A percentile compares a stretch with the other conserved stretches of the same genome.
These are phyloP conservation scores for Polypedilum vanderplanki DNA, from an alignment of 1,140 invertebrate genomes.

Conservation along the genomic window DNA sequence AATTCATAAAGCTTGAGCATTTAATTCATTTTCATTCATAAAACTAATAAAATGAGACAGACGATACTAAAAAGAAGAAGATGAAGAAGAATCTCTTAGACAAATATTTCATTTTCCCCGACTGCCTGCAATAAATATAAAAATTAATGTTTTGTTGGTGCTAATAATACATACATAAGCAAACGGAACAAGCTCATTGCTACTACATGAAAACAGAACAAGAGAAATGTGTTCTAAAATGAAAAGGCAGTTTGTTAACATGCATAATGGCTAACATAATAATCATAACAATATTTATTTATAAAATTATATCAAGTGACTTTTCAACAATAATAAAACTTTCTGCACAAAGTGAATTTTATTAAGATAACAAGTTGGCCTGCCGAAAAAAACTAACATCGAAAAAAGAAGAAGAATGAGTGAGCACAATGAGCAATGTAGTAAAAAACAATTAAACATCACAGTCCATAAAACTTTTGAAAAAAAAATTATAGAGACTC, in stretches of 20 bases:
- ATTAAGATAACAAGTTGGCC: too few relatives aligned
- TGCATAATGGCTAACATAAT: constrained; percentile 13
- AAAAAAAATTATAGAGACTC: not conserved
- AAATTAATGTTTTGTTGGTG: constrained; percentile 19
- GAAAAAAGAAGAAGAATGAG: not conserved
- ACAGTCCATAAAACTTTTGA: constrained; percentile 26
- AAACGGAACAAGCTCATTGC: constrained; percentile 17
- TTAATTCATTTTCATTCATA: constrained; percentile 11
- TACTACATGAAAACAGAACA: not conserved
- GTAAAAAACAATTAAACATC: constrained; percentile 26
- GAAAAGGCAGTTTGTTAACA: constrained; percentile 13
- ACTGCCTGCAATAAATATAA: constrained; percentile 18
- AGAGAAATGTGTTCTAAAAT: not conserved
- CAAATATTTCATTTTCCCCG: constrained; percentile 12
- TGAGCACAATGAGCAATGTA: not conserved
- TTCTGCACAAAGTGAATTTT: not conserved
- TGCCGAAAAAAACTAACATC: not conserved
- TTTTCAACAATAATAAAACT: not conserved
- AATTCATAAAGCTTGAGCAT: not conserved
- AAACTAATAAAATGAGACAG: not conserved
- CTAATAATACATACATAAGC: constrained; percentile 20
- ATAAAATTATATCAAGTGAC: not conserved
- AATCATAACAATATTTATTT: constrained; percentile 8
- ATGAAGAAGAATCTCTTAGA: constrained; percentile 12
- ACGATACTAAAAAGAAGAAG: not conserved